These are phyloP conservation scores for Dorcus parallelipipedus DNA, from an alignment of 2,888 invertebrate genomes.

Conservation along the genomic window DNA sequence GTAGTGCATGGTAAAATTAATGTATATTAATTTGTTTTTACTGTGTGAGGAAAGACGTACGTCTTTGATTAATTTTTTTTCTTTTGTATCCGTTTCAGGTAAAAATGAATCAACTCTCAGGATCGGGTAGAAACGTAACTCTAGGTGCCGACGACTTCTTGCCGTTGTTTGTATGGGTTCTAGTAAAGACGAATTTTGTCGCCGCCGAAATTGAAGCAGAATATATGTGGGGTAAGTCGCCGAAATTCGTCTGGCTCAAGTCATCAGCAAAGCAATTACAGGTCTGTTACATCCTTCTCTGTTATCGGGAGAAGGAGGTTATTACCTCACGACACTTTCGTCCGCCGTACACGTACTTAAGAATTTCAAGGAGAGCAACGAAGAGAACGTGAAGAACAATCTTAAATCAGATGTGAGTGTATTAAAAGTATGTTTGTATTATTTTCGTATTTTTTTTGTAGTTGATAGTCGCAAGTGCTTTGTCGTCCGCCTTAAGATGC, in stretches of 20 bases:
- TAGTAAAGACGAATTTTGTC: conserved; percentile 85
- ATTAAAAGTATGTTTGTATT: conserved; percentile 15
- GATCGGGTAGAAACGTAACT: conserved; percentile 53
- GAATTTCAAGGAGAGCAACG: conserved; percentile 51
- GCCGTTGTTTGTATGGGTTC: conserved; percentile 87
- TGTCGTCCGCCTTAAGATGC: too few relatives aligned
- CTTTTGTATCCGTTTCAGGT: conserved; percentile 50
- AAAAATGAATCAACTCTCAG: conserved; percentile 56
- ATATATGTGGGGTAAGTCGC: conserved; percentile 79
- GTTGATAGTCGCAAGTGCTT: background rate
- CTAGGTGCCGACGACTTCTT: conserved; percentile 87
- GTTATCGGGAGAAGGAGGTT: conserved; percentile 89
- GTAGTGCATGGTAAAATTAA: too few relatives aligned
- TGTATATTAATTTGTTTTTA: too few relatives aligned
- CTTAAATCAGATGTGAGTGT: conserved; percentile 46
- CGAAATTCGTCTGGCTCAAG: background rate
- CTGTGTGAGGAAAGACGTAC: too few relatives aligned
- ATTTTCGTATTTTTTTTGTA: conserved; percentile 1
- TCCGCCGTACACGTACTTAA: conserved; percentile 89
- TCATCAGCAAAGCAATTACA: conserved; percentile 15
- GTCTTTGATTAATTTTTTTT: background rate
- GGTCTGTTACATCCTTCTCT: conserved; percentile 84
- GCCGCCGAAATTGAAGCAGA: conserved; percentile 94
- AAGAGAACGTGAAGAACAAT: conserved; percentile 41
- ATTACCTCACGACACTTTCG: conserved; percentile 90